Base-by-base conservation (phyloP, 2,888 invertebrate genomes). In the Erebia epiphron region DNA sequence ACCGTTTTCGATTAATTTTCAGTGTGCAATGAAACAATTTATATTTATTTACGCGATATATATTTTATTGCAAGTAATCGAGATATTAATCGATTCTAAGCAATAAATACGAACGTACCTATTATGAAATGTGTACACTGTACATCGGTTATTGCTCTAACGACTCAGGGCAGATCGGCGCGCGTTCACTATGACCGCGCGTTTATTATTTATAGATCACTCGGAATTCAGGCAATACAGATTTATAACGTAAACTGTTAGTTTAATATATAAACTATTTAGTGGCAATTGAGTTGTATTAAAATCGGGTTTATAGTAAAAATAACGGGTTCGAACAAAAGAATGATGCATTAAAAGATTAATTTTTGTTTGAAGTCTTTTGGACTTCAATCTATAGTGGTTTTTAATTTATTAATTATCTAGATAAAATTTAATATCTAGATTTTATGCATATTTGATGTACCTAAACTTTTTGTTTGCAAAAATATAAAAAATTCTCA, bases 221-320 rank as follows among this genome's bases (percentile, higher is more conserved):
- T 72, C 71, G 75, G 75, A 77, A 75, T 76, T 75, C 77, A 76
- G 75, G 74, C 79, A 77, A 77, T 79, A 71, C 68, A 77, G 75
- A 78, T 81, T 80, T 80, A 80, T 78, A 74, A 75, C 72, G 78
- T 80, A 81, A 80, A 81, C 80, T 73, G 73, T 73, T 71, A 70
- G 71, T 67, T 73, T 73, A 71, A 35, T 77, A 76, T 75, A 75
- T 77, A 75, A 75, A 75, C 74, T 75, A 74, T 75, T 77, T 75
- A 77, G 77, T 75, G 75, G 76, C 74, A 73, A 76, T 75, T 75
- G 75, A 75, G 72, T 72, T 69, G 14, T 67, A 67, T 69, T 70
- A 69, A 52, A 67, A 50, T 43, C 26, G 61, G 13, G 65, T 49
- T 61, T 65, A 65, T 63, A 46, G 56, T 56, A 68, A 63, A 62